phyloP scores from a whole-genome alignment of 2,888 invertebrate genomes.

The Allolobophora icterica region DNA sequence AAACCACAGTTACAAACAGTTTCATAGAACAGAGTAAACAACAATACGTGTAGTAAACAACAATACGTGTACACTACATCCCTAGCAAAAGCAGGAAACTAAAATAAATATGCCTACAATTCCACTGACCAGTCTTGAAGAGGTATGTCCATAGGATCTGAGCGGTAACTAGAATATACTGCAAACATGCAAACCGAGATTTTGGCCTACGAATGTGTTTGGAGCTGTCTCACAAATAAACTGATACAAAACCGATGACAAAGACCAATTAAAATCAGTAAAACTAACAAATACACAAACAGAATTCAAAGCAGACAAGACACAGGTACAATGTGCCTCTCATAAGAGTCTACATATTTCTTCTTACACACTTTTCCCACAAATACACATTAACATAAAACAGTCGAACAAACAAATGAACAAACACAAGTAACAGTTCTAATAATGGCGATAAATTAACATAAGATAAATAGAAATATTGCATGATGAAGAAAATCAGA shows the following conservation, averaged over 20 bases:
- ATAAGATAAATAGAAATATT: neutral
- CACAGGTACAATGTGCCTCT: neutral
- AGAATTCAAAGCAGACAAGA: neutral
- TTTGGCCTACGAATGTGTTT: neutral
- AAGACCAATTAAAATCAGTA: neutral
- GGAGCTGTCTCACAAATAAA: neutral
- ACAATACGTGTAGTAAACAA: neutral
- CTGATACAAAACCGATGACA: neutral
- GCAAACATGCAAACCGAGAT: slow-evolving; percentile 7
- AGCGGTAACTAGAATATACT: neutral
- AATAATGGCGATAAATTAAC: neutral
- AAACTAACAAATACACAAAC: neutral
- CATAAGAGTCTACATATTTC: no score
- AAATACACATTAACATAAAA: neutral
- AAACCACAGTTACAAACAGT: neutral
- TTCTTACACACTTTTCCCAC: neutral
- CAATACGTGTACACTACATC: neutral
- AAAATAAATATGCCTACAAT: neutral
- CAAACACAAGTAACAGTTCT: neutral
- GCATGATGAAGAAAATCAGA: neutral
- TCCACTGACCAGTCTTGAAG: neutral
- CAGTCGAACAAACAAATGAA: neutral
- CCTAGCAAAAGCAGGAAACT: neutral
- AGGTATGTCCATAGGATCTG: neutral
- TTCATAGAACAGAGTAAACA: neutral